phyloP scores from a whole-genome alignment of 2,113 vertebrate species.

The Progne subis region DNA sequence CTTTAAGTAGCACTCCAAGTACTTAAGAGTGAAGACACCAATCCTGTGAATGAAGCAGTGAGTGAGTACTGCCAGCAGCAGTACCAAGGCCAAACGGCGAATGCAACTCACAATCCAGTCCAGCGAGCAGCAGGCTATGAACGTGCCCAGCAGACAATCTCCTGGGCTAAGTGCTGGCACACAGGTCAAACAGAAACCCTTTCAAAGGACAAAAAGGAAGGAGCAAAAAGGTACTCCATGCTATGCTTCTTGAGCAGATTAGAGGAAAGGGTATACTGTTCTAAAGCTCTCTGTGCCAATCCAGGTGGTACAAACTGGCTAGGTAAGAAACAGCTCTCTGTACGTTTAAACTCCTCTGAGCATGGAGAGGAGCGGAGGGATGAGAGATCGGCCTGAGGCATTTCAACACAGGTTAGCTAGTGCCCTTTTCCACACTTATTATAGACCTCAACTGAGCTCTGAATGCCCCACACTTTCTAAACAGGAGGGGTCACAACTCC shows the following conservation, averaged over 20 bases:
- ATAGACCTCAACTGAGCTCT: background rate
- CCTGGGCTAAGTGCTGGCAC: background rate
- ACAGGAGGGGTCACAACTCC: background rate
- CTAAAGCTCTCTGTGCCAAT: background rate
- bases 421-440: background rate
- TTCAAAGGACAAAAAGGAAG: background rate
- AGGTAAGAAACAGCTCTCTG: background rate
- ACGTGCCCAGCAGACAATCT: background rate
- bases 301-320: background rate
- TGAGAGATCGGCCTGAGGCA: constrained; percentile 78
- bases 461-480: background rate
- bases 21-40: background rate
- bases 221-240: background rate
- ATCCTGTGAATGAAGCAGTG: background rate
- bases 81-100: background rate
- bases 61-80: background rate
- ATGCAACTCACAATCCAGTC: background rate
- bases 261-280: constrained; percentile 15
- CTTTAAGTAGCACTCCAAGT: background rate
- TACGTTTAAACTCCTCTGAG: constrained; percentile 43
- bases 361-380: constrained; percentile 71
- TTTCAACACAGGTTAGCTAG: constrained; percentile 17
- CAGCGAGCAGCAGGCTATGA: background rate
- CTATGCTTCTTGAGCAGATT: background rate
- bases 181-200: background rate